Evolutionary conservation across 2,797 vertebrate species (phyloP).

Genomic region (Enteromius paludinosus): DNA sequence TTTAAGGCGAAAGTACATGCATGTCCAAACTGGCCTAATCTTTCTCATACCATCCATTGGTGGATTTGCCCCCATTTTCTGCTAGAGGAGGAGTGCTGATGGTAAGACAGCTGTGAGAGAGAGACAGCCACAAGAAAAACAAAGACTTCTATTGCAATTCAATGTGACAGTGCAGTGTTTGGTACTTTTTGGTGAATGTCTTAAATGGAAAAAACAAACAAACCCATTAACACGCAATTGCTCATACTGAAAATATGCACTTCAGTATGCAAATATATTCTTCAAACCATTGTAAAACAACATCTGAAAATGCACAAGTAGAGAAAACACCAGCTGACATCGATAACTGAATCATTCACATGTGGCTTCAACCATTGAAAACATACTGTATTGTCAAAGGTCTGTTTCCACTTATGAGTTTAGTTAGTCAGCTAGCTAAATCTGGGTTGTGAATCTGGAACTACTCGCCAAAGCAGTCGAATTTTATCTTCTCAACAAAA

Average conservation of each 20-base stretch:
- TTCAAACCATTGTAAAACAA: conserved; percentile 2
- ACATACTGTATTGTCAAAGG: conserved; percentile 7
- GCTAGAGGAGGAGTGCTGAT: conserved; percentile 83
- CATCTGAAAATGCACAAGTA: neutral
- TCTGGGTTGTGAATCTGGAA: conserved; percentile 15
- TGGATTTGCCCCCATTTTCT: conserved; percentile 98
- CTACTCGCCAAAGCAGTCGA: neutral
- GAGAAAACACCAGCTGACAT: conserved; percentile 27
- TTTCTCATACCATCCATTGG: conserved; percentile 96
- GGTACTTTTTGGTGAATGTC: conserved; percentile 7
- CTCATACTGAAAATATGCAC: neutral
- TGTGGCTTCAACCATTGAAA: conserved; percentile 11
- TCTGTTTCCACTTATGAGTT: conserved; percentile 29
- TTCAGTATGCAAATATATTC: neutral
- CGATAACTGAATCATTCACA: conserved; percentile 3
- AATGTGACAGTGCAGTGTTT: neutral
- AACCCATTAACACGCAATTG: neutral
- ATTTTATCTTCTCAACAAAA: conserved; percentile 2
- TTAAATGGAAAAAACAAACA: neutral
- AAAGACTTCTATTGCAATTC: conserved; percentile 32
- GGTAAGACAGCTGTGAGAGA: conserved; percentile 82
- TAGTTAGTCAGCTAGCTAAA: conserved; percentile 22
- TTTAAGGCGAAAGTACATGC: conserved; percentile 41
- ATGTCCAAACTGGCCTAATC: conserved; percentile 48
- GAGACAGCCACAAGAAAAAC: conserved; percentile 50